Conservation (phyloP, 2,113 vertebrate species). For the Apaloderma vittatum region DNA sequence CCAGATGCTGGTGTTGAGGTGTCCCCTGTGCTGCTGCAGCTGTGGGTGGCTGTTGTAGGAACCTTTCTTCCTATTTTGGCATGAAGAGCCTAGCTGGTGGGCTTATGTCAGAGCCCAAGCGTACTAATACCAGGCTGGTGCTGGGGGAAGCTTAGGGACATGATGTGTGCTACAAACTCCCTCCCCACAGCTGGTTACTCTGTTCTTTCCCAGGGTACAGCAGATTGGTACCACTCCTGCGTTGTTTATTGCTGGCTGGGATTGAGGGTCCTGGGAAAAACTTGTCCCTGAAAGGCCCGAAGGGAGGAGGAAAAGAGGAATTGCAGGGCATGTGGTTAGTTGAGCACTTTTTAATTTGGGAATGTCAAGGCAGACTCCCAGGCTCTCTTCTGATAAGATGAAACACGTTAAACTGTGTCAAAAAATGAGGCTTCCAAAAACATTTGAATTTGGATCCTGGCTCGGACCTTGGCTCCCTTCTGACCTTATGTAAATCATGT, state of each 20-base stretch:
- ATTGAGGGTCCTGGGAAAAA: slow-evolving; percentile 47
- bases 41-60: not conserved
- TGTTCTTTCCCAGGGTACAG: not conserved
- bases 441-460: not conserved
- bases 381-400: slow-evolving; percentile 54
- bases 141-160: not conserved
- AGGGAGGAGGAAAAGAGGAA: not conserved
- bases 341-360: slow-evolving; percentile 16
- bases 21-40: not conserved
- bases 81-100: not conserved
- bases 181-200: not conserved
- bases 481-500: slow-evolving; percentile 29
- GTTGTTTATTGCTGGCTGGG: not conserved
- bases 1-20: not conserved
- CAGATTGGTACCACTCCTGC: not conserved
- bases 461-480: not conserved
- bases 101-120: not conserved
- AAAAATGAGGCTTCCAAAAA: slow-evolving; percentile 42
- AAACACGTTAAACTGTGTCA: slow-evolving; percentile 37
- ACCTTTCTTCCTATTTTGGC: not conserved
- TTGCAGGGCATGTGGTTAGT: not conserved
- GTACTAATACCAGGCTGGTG: not conserved
- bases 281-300: not conserved
- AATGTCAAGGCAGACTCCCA: not conserved
- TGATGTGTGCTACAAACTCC: not conserved